These are phyloP conservation scores for Cosmopolites sordidus DNA, from an alignment of 2,888 invertebrate species.

Conservation along the genomic window DNA sequence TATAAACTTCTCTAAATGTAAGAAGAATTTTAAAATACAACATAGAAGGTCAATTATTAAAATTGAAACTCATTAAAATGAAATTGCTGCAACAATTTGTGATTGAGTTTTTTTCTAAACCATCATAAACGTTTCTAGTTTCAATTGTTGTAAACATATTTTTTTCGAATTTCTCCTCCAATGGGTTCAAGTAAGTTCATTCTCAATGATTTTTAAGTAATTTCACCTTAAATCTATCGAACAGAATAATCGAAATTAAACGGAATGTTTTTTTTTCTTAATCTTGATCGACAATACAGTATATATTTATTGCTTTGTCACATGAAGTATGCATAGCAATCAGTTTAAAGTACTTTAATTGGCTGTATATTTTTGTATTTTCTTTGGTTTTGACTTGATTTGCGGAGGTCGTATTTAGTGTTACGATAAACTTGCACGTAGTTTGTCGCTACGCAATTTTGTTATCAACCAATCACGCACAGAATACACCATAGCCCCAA, in stretches of 20 bases:
- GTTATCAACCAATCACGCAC: too few species aligned
- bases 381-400: too few species aligned
- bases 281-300: background rate
- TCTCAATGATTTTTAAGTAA: conserved; percentile 30
- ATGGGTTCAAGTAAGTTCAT: conserved; percentile 23
- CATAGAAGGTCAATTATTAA: too few species aligned
- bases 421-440: too few species aligned
- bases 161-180: background rate
- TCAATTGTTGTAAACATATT: background rate
- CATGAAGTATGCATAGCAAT: background rate
- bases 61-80: background rate
- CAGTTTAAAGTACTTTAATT: background rate
- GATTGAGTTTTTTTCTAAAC: background rate
- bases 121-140: background rate
- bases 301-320: background rate
- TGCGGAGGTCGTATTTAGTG: too few species aligned
- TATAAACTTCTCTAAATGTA: too few species aligned
- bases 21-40: too few species aligned
- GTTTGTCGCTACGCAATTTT: too few species aligned
- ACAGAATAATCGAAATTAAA: conserved; percentile 18
- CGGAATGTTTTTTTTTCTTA: conserved; percentile 3
- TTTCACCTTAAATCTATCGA: conserved; percentile 20
- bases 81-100: background rate
- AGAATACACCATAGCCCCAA: too few species aligned
- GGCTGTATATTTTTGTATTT: too few species aligned